A percentile compares a stretch with the other conserved stretches of the same genome.
These are phyloP conservation scores for Graptemys geographica DNA, from an alignment of 2,797 vertebrate genomes.

Conservation along the genomic window DNA sequence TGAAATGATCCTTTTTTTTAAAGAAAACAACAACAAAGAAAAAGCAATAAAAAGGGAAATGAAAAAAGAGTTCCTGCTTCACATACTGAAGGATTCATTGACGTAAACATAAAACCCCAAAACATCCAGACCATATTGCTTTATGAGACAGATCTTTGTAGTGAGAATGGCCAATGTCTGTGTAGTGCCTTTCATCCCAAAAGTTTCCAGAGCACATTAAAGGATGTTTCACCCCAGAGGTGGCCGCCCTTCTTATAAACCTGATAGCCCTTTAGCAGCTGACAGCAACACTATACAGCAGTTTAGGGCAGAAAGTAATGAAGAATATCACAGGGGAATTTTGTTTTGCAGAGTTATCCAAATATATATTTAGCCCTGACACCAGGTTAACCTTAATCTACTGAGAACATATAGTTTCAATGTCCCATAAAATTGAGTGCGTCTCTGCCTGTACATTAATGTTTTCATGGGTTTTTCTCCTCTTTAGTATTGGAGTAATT, in stretches of 20 bases:
- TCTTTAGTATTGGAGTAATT: not conserved
- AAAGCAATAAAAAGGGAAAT: not conserved
- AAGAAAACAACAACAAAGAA: not conserved
- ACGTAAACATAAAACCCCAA: not conserved
- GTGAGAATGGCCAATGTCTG: not conserved
- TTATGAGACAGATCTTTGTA: slow-evolving; percentile 4
- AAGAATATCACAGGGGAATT: not conserved
- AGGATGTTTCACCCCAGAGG: not conserved
- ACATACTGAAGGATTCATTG: slow-evolving; percentile 20
- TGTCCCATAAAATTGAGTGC: not conserved
- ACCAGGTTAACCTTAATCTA: not conserved
- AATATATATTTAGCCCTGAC: not conserved
- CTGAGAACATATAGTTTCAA: not conserved
- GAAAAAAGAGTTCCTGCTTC: not conserved
- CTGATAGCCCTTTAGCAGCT: not conserved
- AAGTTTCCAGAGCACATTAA: not conserved
- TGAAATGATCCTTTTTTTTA: slow-evolving; percentile 15
- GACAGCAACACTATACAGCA: not conserved
- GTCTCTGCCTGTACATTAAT: not conserved
- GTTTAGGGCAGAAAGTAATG: not conserved
- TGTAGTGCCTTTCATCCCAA: not conserved
- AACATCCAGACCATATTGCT: not conserved
- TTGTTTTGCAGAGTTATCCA: not conserved
- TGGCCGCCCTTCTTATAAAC: not conserved
- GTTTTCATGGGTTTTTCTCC: not conserved